Evolutionary conservation across 2,888 invertebrate genomes (phyloP).

Genomic region (Drosophila atripex): DNA sequence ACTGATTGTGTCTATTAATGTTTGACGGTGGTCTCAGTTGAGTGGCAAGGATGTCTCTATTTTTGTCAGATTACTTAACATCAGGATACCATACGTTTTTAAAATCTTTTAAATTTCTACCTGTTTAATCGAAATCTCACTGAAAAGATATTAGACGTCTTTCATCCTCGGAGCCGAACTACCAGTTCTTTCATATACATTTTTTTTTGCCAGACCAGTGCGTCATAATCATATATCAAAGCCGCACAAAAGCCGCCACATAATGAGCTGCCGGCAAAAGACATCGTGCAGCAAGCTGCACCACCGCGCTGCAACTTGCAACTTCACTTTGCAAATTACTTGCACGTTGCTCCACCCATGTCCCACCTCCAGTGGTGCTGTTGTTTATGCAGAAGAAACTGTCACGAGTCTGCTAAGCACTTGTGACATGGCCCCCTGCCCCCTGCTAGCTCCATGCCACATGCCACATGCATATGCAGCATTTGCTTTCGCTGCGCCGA

Average conservation of each 20-base stretch:
- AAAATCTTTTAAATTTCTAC: neutral
- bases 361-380: neutral
- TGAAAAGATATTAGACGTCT: constrained; percentile 1
- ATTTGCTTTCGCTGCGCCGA: constrained; percentile 75
- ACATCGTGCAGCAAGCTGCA: constrained; percentile 45
- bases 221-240: constrained; percentile 49
- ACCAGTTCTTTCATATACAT: constrained; percentile 21
- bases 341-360: constrained; percentile 51
- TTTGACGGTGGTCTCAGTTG: constrained; percentile 15
- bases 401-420: constrained; percentile 71
- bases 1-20: constrained; percentile 25
- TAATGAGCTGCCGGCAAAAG: constrained; percentile 70
- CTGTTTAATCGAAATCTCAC: neutral
- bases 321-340: constrained; percentile 75
- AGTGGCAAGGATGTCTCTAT: neutral
- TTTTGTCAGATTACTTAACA: neutral
- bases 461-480: constrained; percentile 63
- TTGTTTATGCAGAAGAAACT: constrained; percentile 53
- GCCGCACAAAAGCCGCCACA: constrained; percentile 55
- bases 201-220: constrained; percentile 22
- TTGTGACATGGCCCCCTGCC: constrained; percentile 68
- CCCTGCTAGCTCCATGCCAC: constrained; percentile 34
- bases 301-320: constrained; percentile 35
- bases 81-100: neutral
- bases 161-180: constrained; percentile 13